These are phyloP conservation scores for Schlechtendalia chinensis DNA, from an alignment of 1,140 invertebrate species.

Conservation along the genomic window DNA sequence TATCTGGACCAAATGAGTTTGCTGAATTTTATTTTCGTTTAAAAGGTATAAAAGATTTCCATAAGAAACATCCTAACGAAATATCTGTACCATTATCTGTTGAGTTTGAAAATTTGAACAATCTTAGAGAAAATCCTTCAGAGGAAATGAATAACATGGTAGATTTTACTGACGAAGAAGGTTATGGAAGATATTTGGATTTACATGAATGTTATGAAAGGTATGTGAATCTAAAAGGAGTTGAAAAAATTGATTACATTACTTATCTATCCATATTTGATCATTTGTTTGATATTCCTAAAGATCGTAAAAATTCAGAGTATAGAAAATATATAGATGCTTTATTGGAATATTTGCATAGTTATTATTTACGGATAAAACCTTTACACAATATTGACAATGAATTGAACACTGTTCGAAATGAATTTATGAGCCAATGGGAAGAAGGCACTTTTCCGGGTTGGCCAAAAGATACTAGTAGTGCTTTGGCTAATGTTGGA, in stretches of 20 bases:
- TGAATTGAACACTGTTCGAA: constrained; percentile 74
- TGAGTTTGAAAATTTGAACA: constrained; percentile 93
- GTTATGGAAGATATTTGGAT: constrained; percentile 98
- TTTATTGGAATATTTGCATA: constrained; percentile 83
- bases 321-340: constrained; percentile 85
- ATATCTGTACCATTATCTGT: constrained; percentile 92
- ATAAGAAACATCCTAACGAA: constrained; percentile 94
- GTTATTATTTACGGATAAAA: constrained; percentile 82
- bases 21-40: constrained; percentile 93
- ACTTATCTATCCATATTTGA: constrained; percentile 93
- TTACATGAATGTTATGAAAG: constrained; percentile 96
- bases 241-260: constrained; percentile 96
- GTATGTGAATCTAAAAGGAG: constrained; percentile 95
- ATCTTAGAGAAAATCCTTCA: constrained; percentile 80
- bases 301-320: constrained; percentile 90
- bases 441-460: constrained; percentile 85
- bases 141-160: constrained; percentile 79
- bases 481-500: constrained; percentile 86
- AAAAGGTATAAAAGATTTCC: constrained; percentile 94
- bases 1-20: constrained; percentile 97
- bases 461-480: constrained; percentile 95
- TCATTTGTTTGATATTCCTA: constrained; percentile 92
- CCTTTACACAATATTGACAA: constrained; percentile 84
- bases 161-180: constrained; percentile 99
- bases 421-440: constrained; percentile 88